Evolutionary conservation across 1,140 invertebrate species (phyloP), one percentile per base, ranked within the genome.

Genomic region (Procambarus clarkii): DNA sequence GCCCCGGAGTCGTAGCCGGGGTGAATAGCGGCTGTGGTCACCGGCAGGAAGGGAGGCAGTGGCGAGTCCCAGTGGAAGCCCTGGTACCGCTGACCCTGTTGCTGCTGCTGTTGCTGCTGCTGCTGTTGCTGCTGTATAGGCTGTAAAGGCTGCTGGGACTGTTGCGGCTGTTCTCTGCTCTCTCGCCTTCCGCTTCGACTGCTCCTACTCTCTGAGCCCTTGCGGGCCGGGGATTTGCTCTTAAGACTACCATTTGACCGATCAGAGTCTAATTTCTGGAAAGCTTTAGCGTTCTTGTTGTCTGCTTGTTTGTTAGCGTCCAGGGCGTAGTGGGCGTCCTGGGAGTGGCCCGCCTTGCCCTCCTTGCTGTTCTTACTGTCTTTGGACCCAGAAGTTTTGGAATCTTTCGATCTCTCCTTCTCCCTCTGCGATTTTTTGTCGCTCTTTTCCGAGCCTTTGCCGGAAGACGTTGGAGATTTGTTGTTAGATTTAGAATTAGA

Each of bases 1-100:
- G 91, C 91, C 46, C 92, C 92, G 3, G 92, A 93, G 86, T 93
- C 92, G 64, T 93, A 93, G 45, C 92, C 92, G 9, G 91, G 92
- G 74, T 92, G 88, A 9, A 91, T 91, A 11, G 89, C 86, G 11
- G 92, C 89, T 46, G 86, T 91, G 80, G 92, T 88, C 9, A 91
- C 92, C 15, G 92, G 91, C 21, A 89, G 92, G 64, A 89, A 92
- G 46, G 92, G 87, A 7, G 86, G 92, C 2, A 92, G 87, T 21
- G 86, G 92, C 2, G 92, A 92, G 85, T 93, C 85, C 92, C 92
- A 91, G 45, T 93, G 91, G 87, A 92, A 92, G 64, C 91, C 84
- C 81, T 87, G 64, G 69, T 92, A 85, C 18, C 88, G 54, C 50
- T 78, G 91, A 69, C 48, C 83, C 48, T 83, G 83, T 58, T 92